Conservation (phyloP, 2,888 invertebrate species). For the Hofmannophila pseudospretella region DNA sequence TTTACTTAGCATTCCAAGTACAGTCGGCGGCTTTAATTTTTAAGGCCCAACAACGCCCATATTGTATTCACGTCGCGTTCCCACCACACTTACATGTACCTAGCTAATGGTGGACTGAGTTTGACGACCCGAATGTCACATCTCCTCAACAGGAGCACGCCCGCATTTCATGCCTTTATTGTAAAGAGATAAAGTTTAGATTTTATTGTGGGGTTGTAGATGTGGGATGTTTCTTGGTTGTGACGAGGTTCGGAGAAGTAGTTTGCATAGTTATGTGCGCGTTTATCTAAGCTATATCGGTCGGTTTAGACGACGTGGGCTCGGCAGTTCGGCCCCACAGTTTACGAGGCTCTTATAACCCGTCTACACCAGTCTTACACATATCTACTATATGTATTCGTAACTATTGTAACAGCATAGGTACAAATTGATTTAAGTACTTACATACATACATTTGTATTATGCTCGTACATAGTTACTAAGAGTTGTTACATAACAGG, state of each 20-base stretch:
- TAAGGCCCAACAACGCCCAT: constrained; percentile 61
- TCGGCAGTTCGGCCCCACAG: constrained; percentile 39
- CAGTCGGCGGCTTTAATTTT: constrained; percentile 60
- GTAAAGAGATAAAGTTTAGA: constrained; percentile 32
- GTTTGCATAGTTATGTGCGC: constrained; percentile 70
- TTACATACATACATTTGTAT: no score
- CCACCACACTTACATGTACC: constrained; percentile 61
- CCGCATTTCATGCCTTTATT: constrained; percentile 30
- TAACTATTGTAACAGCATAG: neutral
- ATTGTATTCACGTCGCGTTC: constrained; percentile 65
- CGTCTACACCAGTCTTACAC: constrained; percentile 33
- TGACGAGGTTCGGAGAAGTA: constrained; percentile 35
- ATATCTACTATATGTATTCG: neutral
- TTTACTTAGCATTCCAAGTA: constrained; percentile 68
- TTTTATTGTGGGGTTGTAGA: constrained; percentile 22
- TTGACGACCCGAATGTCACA: constrained; percentile 25
- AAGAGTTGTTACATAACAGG: constrained; percentile 7
- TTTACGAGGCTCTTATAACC: constrained; percentile 39
- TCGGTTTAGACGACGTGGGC: constrained; percentile 38
- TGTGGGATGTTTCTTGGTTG: constrained; percentile 31
- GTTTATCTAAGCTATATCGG: constrained; percentile 69
- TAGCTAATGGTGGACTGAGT: constrained; percentile 56
- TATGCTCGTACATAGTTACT: neutral
- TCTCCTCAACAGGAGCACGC: constrained; percentile 15
- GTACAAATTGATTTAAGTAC: constrained; percentile 2